Conservation (phyloP, 2,888 invertebrate species). For the Euphydryas editha region DNA sequence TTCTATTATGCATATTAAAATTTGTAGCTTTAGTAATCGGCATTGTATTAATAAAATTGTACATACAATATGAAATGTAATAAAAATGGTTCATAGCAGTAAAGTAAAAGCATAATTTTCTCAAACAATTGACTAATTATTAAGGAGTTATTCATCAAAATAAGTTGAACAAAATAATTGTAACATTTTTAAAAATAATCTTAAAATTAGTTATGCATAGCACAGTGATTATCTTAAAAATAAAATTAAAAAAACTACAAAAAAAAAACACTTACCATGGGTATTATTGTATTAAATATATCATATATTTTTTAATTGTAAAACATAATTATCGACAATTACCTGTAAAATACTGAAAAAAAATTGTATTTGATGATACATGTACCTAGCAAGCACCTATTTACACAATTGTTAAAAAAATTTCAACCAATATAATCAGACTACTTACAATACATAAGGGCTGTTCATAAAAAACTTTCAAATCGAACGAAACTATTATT, state of each 20-base stretch:
- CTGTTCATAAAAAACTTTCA: too few species aligned
- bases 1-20: constrained; percentile 12
- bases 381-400: constrained; percentile 2
- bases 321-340: constrained; percentile 18
- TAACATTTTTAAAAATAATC: constrained; percentile 1
- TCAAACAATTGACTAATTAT: constrained; percentile 6
- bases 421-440: neutral
- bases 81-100: neutral
- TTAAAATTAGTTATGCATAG: constrained; percentile 1
- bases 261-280: neutral
- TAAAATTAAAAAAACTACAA: constrained; percentile 2
- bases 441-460: neutral
- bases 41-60: neutral
- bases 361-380: constrained; percentile 17
- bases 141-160: constrained; percentile 9
- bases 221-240: neutral
- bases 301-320: constrained; percentile 4
- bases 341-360: constrained; percentile 30
- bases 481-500: too few species aligned
- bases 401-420: constrained; percentile 18
- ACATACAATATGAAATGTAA: neutral
- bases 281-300: constrained; percentile 5
- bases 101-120: constrained; percentile 1
- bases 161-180: constrained; percentile 1
- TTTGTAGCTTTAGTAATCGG: constrained; percentile 6